Base-by-base conservation (phyloP, 2,797 vertebrate species). In the Crocodylus rhombifer region DNA sequence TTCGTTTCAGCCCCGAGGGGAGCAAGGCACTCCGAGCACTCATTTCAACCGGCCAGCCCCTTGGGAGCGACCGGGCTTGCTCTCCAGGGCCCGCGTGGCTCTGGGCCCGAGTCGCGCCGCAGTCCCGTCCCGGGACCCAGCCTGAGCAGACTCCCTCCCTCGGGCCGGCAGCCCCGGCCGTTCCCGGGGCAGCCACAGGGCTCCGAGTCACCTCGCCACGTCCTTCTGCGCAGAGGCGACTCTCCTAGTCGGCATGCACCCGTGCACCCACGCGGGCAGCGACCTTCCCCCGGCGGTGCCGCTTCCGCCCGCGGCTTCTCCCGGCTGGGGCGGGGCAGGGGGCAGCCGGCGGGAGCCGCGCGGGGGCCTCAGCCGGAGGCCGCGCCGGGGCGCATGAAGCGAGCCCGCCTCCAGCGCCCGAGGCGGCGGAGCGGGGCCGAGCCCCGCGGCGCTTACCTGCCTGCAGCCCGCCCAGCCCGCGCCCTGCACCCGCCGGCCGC, bases 221-320 rank as follows among this genome's bases (percentile, higher is more conserved):
- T 92, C 88, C 86, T 69, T 90, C 86, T 74, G 60, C 88, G 76
- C 64, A 84, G 91, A 63, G 90, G 61, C 80, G 56, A 62, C 71
- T 18, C 94, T 83, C 62, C 90, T 51, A 20, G 42, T 77, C 8
- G 26, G 51, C 56, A n/a, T 4, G 0, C 42, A 2, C 33, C 1
- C 4, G 16, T 14, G n/a, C 28, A 1, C 80, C 88, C 33, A 25
- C 60, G 4, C 75, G 26, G 86, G 57, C 75, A 25, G 21, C 6
- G 1, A 0, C 18, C 86, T 76, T 30, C 28, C 62, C 74, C 60
- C 69, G 62, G 25, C 26, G 6, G 6, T 65, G 12, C 21, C 36
- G 79, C 56, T 63, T 18, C 83, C 79, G 56, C 0, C 0, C 23
- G 36, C 7, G 11, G 42, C 42, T 11, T 51, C 9, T 51, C 33